Evolutionary conservation across 2,113 vertebrate genomes (phyloP).

Genomic region (Atractosteus spatula): DNA sequence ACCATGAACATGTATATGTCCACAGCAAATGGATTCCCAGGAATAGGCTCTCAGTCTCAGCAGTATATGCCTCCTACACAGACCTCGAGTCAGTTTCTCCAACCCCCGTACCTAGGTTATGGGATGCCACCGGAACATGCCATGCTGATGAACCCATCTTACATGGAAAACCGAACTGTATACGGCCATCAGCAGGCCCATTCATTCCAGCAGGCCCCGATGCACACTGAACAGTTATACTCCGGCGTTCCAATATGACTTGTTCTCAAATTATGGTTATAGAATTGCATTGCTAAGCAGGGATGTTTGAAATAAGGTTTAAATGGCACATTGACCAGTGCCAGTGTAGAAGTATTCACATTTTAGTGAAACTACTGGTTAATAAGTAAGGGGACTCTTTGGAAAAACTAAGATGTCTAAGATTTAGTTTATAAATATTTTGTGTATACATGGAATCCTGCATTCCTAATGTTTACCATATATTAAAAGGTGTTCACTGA

Average conservation of each 20-base stretch:
- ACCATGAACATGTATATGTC: constrained; percentile 37
- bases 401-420: no score
- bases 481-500: no score
- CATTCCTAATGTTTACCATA: no score
- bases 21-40: constrained; percentile 29
- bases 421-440: no score
- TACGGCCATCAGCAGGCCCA: constrained; percentile 28
- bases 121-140: constrained; percentile 30
- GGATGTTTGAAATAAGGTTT: not conserved
- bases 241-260: constrained; percentile 33
- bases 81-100: constrained; percentile 30
- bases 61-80: constrained; percentile 26
- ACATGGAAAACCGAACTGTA: constrained; percentile 33
- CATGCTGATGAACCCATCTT: constrained; percentile 28
- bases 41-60: constrained; percentile 24
- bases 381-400: no score
- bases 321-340: no score
- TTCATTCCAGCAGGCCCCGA: constrained; percentile 31
- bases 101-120: constrained; percentile 31
- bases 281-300: not conserved
- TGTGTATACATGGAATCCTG: no score
- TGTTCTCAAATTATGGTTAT: not conserved
- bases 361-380: no score
- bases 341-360: no score
- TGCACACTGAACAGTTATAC: constrained; percentile 37